Base-by-base conservation (phyloP, 2,888 invertebrate species). In the Eupithecia vulgata region DNA sequence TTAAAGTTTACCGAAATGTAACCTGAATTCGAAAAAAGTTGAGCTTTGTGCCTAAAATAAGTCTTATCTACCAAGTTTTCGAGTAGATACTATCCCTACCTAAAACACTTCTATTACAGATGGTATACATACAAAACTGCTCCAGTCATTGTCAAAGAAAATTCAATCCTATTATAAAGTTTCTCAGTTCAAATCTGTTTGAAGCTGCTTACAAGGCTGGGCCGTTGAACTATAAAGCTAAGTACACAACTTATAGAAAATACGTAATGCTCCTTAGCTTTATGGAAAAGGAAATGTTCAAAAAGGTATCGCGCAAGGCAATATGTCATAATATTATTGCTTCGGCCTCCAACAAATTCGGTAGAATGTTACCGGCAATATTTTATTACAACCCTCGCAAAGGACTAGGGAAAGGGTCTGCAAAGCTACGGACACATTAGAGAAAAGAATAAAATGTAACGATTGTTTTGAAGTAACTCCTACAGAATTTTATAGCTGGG, bases 271-370 rank as follows among this genome's bases (percentile, higher is more conserved):
- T 72, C 72, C 75, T 79, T 79, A 79, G 75, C 73, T 57, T 78
- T 81, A 80, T 82, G 64, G 72, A 73, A 80, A 80, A 78, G 72
- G 78, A 83, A 85, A 84, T 83, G 81, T 81, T 86, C 87, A 88
- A 88, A 90, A 87, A 88, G 87, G 86, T 84, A 85, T 81, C 80
- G 79, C 79, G 82, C 85, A 87, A 89, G 89, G 92, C 91, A 91
- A 94, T 94, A 92, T 89, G 92, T 94, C 93, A 93, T 91, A 94
- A 93, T 93, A 93, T 93, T 93, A 94, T 93, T 93, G 91, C 91
- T 87, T 84, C 81, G 87, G 88, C 90, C 91, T 91, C 87, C 87
- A 81, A 89, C 87, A 84, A 88, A 91, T 90, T 89, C 86, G 88
- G 84, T 87, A 82, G 84, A 88, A 89, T 87, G 89, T 88, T 88